phyloP scores from a whole-genome alignment of 2,797 vertebrate species.

The Ficedula albicollis region DNA sequence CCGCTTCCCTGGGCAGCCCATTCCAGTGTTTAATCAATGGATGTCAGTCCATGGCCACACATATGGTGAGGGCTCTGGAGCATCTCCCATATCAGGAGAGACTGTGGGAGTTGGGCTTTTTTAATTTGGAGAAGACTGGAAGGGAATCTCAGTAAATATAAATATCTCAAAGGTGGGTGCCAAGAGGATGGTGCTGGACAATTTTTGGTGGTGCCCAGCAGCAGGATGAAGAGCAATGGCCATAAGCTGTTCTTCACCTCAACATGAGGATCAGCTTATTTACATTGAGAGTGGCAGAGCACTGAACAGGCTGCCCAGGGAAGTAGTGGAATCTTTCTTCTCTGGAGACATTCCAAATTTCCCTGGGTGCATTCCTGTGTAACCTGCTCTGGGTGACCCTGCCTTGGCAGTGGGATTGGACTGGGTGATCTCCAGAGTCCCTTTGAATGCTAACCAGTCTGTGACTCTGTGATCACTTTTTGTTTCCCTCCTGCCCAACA shows the following conservation, averaged over 20 bases:
- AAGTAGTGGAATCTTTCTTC: not conserved
- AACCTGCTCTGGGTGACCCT: not conserved
- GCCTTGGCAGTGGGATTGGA: not conserved
- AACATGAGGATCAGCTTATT: not conserved
- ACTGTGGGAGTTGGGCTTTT: not conserved
- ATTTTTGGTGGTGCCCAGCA: not conserved
- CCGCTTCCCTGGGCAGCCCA: too few species aligned
- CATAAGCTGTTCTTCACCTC: not conserved
- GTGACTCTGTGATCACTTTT: not conserved
- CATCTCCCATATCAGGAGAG: not conserved
- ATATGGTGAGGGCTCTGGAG: not conserved
- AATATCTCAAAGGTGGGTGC: not conserved
- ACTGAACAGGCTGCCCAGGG: not conserved
- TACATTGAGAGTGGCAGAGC: not conserved
- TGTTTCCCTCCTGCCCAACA: accelerated
- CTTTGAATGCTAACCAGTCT: not conserved
- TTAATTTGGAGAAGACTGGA: not conserved
- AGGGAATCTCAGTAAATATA: accelerated
- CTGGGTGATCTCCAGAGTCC: not conserved
- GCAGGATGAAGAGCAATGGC: not conserved
- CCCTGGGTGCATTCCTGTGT: not conserved
- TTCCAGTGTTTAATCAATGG: not conserved
- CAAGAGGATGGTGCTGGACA: accelerated
- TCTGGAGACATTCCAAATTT: not conserved
- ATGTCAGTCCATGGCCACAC: not conserved